Conservation (phyloP, 2,797 vertebrate species). For the Cygnus olor region DNA sequence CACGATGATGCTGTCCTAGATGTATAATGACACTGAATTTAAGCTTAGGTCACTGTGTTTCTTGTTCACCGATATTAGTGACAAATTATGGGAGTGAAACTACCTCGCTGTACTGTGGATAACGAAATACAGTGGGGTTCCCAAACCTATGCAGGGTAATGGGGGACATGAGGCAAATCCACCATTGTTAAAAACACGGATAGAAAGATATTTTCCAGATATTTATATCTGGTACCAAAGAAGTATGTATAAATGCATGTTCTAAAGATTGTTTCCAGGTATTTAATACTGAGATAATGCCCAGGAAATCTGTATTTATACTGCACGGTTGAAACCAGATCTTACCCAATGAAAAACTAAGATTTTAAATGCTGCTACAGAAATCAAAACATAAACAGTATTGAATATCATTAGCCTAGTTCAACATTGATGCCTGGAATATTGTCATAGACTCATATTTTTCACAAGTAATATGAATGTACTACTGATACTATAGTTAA, state of each 20-base stretch:
- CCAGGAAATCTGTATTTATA: not conserved
- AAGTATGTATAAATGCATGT: not conserved
- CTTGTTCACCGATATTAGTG: not conserved
- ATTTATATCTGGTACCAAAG: not conserved
- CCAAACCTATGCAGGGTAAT: not conserved
- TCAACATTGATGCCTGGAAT: not conserved
- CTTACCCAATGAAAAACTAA: not conserved
- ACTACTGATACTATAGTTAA: rapidly evolving
- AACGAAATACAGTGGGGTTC: not conserved
- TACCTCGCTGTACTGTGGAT: not conserved
- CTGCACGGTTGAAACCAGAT: not conserved
- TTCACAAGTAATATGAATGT: not conserved
- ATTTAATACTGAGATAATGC: not conserved
- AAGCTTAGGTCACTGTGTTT: not conserved
- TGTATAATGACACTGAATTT: not conserved
- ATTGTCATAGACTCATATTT: not conserved
- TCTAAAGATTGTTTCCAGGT: not conserved
- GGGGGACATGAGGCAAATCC: not conserved
- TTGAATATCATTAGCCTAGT: not conserved
- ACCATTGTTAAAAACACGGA: not conserved
- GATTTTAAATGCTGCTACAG: not conserved
- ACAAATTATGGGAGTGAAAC: not conserved
- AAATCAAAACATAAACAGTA: not conserved
- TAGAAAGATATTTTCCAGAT: not conserved
- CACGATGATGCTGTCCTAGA: not conserved